Evolutionary conservation across 1,140 invertebrate genomes (phyloP).

Genomic region (Magallana gigas): DNA sequence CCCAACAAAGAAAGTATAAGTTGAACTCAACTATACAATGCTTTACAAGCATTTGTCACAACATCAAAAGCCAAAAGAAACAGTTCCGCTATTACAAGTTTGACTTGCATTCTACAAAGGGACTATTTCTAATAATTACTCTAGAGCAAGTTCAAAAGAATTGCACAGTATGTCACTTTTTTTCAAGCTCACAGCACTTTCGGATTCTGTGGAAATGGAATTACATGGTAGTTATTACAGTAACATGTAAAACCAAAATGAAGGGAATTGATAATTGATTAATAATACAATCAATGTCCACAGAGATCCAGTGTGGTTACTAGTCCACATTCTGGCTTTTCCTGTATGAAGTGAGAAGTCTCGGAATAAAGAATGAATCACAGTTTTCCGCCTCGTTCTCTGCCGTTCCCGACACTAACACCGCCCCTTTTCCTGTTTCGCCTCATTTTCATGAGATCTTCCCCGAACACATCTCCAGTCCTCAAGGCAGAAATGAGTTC

Average conservation of each 20-base stretch:
- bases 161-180: too few species aligned
- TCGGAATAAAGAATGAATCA: background rate
- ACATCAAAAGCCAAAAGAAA: background rate
- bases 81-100: constrained; percentile 3
- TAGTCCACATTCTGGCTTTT: too few species aligned
- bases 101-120: constrained; percentile 16
- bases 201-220: too few species aligned
- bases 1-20: too few species aligned
- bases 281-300: too few species aligned
- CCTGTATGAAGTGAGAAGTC: too few species aligned
- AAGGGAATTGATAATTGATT: too few species aligned
- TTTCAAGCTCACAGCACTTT: too few species aligned
- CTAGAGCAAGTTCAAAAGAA: too few species aligned
- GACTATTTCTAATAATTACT: background rate
- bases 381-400: constrained; percentile 12
- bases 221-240: too few species aligned
- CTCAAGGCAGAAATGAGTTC: constrained; percentile 96
- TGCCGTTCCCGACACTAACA: background rate
- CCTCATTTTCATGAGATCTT: constrained; percentile 96
- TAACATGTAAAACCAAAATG: too few species aligned
- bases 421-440: constrained; percentile 79
- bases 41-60: constrained; percentile 19
- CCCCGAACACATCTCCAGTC: constrained; percentile 97
- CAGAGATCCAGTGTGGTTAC: too few species aligned
- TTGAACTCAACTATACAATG: background rate